phyloP scores from a whole-genome alignment of 1,140 invertebrate species.

The Drosophila tani region DNA sequence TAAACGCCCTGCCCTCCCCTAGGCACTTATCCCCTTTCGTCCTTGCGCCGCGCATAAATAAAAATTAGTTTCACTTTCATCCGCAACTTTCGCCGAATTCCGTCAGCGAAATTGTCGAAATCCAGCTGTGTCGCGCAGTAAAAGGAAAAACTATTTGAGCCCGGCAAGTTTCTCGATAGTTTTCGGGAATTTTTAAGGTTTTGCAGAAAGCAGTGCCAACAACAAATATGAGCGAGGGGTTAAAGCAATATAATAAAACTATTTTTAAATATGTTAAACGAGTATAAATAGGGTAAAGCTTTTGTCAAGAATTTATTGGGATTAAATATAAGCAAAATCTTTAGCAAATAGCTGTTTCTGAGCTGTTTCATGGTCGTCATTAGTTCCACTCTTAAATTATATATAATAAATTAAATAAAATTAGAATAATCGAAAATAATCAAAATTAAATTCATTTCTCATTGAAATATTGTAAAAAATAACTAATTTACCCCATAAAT shows the following conservation, averaged over 20 bases:
- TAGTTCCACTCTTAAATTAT: no score
- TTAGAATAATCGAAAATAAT: no score
- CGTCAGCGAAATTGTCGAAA: background rate
- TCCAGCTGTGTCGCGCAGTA: slow-evolving; percentile 1
- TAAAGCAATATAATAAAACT: background rate
- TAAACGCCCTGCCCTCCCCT: background rate
- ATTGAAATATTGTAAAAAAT: background rate
- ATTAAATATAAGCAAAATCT: no score
- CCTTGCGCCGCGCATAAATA: slow-evolving; percentile 47
- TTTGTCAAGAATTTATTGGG: no score
- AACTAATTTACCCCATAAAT: background rate
- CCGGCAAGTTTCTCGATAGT: background rate
- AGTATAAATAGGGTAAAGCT: no score
- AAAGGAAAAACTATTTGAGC: slow-evolving; percentile 6
- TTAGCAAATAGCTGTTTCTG: no score
- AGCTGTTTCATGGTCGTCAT: no score
- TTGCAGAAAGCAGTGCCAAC: background rate
- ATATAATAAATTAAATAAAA: no score
- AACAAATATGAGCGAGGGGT: no score
- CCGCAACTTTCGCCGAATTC: slow-evolving; percentile 36
- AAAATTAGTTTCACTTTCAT: slow-evolving; percentile 66
- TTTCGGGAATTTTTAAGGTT: background rate
- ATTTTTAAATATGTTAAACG: background rate
- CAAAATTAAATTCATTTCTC: background rate
- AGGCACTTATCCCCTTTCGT: slow-evolving; percentile 21